Evolutionary conservation across 2,888 invertebrate species (phyloP).

Genomic region (Heliconius charithonia): DNA sequence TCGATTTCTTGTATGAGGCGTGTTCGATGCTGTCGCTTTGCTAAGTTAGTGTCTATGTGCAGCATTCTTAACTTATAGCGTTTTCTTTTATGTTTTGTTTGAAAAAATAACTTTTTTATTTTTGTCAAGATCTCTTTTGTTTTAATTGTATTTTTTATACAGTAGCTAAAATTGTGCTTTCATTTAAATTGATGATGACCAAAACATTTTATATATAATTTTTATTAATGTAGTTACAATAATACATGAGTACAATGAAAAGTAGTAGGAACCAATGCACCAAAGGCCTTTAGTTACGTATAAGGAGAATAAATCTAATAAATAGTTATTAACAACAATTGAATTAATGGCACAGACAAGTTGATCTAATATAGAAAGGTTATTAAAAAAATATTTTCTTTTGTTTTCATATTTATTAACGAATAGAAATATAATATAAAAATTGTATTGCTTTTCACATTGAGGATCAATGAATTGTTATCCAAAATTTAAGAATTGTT

Average conservation of each 20-base stretch:
- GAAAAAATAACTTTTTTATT: no score
- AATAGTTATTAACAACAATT: conserved; percentile 24
- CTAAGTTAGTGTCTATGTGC: no score
- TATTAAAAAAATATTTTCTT: no score
- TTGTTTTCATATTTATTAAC: not conserved
- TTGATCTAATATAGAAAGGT: not conserved
- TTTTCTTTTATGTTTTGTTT: no score
- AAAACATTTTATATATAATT: no score
- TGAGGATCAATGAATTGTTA: not conserved
- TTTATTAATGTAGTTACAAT: not conserved
- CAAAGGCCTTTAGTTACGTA: conserved; percentile 6
- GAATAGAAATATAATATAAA: not conserved
- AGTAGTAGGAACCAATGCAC: not conserved
- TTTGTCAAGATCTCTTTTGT: no score
- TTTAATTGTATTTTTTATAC: no score
- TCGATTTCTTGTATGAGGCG: no score
- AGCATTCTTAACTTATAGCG: no score
- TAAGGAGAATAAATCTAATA: conserved; percentile 7
- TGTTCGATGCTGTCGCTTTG: no score
- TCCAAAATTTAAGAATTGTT: not conserved
- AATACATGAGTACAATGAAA: not conserved
- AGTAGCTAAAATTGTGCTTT: no score
- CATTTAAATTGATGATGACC: no score
- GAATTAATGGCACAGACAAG: not conserved
- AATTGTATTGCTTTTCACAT: not conserved